Conservation (phyloP, 1,140 invertebrate genomes). For the Drosophila eugracilis region DNA sequence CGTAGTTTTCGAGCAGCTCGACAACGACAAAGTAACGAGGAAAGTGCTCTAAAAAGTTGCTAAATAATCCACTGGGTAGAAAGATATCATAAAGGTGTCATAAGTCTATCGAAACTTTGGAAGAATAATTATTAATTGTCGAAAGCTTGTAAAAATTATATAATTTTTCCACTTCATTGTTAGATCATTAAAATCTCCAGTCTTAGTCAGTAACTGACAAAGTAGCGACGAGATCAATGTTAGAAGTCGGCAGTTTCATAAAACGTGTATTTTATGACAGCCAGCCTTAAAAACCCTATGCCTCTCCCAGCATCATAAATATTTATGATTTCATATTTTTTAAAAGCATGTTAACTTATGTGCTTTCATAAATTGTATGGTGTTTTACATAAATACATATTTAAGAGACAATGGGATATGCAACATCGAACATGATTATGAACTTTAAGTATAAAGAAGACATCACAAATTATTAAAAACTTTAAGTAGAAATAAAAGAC, state of each 20-base stretch:
- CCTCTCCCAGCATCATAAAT: not conserved
- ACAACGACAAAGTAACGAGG: constrained; percentile 30
- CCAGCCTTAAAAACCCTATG: not conserved
- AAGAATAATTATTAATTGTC: not conserved
- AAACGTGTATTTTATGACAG: not conserved
- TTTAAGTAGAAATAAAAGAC: not conserved
- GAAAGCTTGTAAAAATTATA: too few relatives aligned
- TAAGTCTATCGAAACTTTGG: not conserved
- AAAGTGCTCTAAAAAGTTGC: constrained; percentile 2
- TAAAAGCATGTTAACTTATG: too few relatives aligned
- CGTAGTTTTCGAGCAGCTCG: constrained; percentile 38
- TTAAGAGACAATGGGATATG: too few relatives aligned
- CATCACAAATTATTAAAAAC: not conserved
- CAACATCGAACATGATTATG: too few relatives aligned
- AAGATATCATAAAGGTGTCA: not conserved
- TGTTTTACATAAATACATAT: not conserved
- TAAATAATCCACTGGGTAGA: not conserved
- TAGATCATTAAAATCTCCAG: not conserved
- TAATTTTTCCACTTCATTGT: not conserved
- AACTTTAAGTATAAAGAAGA: too few relatives aligned
- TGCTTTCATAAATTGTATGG: too few relatives aligned
- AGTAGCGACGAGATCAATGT: too few relatives aligned
- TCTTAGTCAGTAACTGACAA: too few relatives aligned
- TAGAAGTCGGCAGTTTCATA: not conserved
- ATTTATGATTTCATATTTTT: not conserved